Conservation (phyloP, 2,797 vertebrate species). For the Danio albolineatus region DNA sequence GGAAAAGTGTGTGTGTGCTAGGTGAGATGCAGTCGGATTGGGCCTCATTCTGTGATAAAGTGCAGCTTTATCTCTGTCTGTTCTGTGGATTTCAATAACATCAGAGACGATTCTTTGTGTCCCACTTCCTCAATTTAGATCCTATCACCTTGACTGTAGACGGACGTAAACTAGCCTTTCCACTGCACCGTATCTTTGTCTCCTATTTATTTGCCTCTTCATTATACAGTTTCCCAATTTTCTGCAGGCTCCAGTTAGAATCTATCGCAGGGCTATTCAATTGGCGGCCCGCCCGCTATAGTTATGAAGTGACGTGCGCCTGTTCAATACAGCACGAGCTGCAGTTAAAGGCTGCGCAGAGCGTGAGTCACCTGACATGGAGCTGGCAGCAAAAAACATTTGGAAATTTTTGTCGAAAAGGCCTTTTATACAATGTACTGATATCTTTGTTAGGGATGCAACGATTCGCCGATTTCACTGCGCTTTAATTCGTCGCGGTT, state of each 20-base stretch:
- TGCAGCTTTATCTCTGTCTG: constrained; percentile 18
- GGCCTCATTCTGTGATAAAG: constrained; percentile 30
- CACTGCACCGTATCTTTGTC: constrained; percentile 35
- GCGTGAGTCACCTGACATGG: no score
- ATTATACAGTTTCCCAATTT: not conserved
- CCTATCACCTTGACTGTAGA: constrained; percentile 31
- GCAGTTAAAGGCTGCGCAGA: no score
- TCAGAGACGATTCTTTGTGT: constrained; percentile 48
- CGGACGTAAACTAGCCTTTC: constrained; percentile 19
- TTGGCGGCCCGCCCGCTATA: no score
- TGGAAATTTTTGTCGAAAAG: no score
- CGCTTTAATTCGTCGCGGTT: no score
- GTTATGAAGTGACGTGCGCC: no score
- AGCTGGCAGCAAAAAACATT: no score
- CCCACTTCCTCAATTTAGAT: constrained; percentile 54
- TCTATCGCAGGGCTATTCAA: no score
- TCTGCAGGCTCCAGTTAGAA: constrained; percentile 10
- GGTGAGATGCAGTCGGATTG: constrained; percentile 14
- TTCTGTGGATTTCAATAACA: constrained; percentile 35
- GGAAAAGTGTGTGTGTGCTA: constrained; percentile 23
- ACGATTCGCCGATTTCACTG: no score
- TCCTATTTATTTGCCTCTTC: constrained; percentile 8
- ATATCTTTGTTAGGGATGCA: no score
- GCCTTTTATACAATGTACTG: no score
- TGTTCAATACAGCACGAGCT: no score